Percentiles rank a stretch among this genome's conserved stretches.
Evolutionary conservation across 1,140 invertebrate species (phyloP).

Genomic region (Hetaerina americana): DNA sequence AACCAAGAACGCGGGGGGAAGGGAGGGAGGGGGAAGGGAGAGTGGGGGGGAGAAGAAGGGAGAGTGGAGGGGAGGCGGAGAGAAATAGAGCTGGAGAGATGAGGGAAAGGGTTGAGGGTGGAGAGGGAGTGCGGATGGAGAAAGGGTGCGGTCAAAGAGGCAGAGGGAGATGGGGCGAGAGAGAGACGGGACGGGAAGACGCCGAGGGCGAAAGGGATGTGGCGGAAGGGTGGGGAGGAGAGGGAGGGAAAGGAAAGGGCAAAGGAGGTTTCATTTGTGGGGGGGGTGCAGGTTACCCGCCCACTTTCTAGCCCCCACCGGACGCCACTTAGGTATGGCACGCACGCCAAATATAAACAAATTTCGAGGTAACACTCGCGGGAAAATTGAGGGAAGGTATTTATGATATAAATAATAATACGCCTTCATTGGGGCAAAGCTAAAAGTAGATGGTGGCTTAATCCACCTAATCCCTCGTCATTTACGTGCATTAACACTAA

Average conservation of each 20-base stretch:
- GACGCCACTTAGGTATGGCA: too few species aligned
- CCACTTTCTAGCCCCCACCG: too few species aligned
- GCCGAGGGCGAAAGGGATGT: not conserved
- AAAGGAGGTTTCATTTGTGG: not conserved
- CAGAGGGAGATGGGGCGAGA: not conserved
- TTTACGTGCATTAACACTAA: too few species aligned
- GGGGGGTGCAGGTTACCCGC: too few species aligned
- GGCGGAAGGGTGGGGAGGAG: not conserved
- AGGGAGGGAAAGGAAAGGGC: not conserved
- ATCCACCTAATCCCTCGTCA: too few species aligned
- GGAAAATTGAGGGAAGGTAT: too few species aligned
- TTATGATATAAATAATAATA: too few species aligned
- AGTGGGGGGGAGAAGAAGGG: not conserved
- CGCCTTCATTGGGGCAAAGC: too few species aligned
- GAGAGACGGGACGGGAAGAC: not conserved
- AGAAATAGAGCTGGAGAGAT: too few species aligned
- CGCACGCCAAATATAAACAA: too few species aligned
- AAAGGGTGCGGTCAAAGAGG: not conserved
- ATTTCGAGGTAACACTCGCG: too few species aligned
- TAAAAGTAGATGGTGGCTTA: too few species aligned
- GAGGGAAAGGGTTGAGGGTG: not conserved
- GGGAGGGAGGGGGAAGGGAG: not conserved
- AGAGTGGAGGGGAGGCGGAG: not conserved
- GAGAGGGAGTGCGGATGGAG: not conserved
- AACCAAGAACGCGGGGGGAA: not conserved